Evolutionary conservation across 1,140 invertebrate genomes (phyloP).

Genomic region (Daktulosphaira vitifoliae): DNA sequence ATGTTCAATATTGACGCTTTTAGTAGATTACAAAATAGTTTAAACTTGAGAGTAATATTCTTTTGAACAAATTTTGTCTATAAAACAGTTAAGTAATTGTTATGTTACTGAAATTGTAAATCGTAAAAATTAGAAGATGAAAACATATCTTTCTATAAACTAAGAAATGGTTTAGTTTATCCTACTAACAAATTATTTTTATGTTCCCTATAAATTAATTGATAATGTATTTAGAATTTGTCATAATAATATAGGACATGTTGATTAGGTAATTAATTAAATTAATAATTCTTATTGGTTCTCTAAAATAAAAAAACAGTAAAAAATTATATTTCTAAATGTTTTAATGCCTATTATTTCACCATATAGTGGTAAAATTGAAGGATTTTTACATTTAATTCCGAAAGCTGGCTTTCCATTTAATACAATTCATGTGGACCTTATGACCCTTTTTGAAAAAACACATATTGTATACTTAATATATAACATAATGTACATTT

Average conservation of each 20-base stretch:
- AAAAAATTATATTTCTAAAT: neutral
- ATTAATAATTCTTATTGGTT: too few relatives aligned
- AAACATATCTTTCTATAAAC: neutral
- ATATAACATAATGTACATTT: too few relatives aligned
- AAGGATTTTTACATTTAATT: slow-evolving; percentile 6
- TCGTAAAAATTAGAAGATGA: neutral
- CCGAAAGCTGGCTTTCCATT: neutral
- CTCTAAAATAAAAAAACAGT: slow-evolving; percentile 3
- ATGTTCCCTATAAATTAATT: neutral
- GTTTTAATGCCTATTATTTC: neutral
- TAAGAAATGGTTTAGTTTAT: slow-evolving; percentile 5
- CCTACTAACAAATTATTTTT: neutral
- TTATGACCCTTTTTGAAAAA: neutral
- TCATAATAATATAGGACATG: slow-evolving; percentile 10
- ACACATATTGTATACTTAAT: too few relatives aligned
- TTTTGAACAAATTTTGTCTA: neutral
- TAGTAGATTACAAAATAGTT: neutral
- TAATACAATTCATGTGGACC: slow-evolving; percentile 12
- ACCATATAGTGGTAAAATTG: too few relatives aligned
- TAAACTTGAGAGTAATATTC: neutral
- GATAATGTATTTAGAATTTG: neutral
- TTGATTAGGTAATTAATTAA: neutral
- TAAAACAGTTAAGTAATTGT: too few relatives aligned
- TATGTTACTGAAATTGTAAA: neutral
- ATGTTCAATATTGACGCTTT: slow-evolving; percentile 11